A percentile compares a stretch with the other conserved stretches of the same genome.
Conservation (phyloP, 2,888 invertebrate genomes). For the Chouioia cunea region DNA sequence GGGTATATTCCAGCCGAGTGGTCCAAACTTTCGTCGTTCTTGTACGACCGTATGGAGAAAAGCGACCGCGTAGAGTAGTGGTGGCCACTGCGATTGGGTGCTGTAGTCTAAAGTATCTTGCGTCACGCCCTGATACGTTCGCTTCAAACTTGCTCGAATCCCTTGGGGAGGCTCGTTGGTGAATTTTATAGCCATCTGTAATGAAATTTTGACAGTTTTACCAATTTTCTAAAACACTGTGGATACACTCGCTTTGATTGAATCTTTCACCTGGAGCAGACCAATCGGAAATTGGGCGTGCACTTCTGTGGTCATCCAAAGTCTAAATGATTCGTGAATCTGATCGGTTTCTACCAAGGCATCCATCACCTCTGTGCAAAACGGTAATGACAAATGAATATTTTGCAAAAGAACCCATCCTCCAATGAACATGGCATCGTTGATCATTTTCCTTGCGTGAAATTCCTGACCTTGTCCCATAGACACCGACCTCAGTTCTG, state of each 20-base stretch:
- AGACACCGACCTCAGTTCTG: slow-evolving; percentile 87
- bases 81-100: slow-evolving; percentile 92
- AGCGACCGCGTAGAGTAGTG: slow-evolving; percentile 91
- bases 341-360: slow-evolving; percentile 87
- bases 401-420: slow-evolving; percentile 97
- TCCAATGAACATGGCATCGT: slow-evolving; percentile 82
- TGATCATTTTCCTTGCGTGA: slow-evolving; percentile 86
- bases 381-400: slow-evolving; percentile 94
- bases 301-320: slow-evolving; percentile 96
- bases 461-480: slow-evolving; percentile 98
- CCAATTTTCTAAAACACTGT: no score
- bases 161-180: slow-evolving; percentile 98
- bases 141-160: slow-evolving; percentile 91
- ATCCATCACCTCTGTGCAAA: slow-evolving; percentile 93
- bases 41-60: slow-evolving; percentile 96
- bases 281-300: slow-evolving; percentile 94
- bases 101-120: slow-evolving; percentile 95
- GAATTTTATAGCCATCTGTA: slow-evolving; percentile 95
- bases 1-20: slow-evolving; percentile 96
- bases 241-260: neutral
- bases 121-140: slow-evolving; percentile 90
- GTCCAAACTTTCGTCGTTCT: slow-evolving; percentile 95
- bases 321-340: slow-evolving; percentile 85
- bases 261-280: slow-evolving; percentile 69
- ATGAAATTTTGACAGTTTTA: slow-evolving; percentile 12